Percentiles rank a stretch among this genome's conserved stretches.
phyloP scores from a whole-genome alignment of 1,140 invertebrate species.

The Trichomalopsis sarcophagae region DNA sequence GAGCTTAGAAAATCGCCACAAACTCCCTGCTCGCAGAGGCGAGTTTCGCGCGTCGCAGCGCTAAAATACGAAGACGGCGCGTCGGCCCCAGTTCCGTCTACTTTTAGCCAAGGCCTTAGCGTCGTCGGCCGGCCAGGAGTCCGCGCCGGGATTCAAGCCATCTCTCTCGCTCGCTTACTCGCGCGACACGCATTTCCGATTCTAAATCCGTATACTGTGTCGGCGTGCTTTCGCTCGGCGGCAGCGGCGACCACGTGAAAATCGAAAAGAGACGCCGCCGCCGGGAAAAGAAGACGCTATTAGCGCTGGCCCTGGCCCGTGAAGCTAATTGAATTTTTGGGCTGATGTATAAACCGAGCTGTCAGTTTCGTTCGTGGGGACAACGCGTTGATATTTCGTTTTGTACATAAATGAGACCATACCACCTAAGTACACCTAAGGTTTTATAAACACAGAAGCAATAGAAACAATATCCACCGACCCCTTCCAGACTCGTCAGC shows the following conservation, averaged over 20 bases:
- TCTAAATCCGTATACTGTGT: slow-evolving; percentile 68
- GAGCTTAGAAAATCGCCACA: background rate
- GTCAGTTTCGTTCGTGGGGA: too few species aligned
- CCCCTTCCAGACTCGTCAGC: slow-evolving; percentile 72
- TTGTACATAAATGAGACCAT: too few species aligned
- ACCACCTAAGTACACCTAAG: too few species aligned
- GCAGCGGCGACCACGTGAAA: slow-evolving; percentile 22
- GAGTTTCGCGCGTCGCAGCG: background rate
- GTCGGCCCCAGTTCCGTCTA: slow-evolving; percentile 60
- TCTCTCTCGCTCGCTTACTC: slow-evolving; percentile 29
- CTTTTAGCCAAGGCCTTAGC: slow-evolving; percentile 72
- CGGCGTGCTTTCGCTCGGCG: slow-evolving; percentile 55
- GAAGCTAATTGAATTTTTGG: slow-evolving; percentile 30
- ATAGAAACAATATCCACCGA: background rate
- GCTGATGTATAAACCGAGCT: background rate
- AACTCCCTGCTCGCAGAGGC: background rate
- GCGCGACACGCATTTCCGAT: slow-evolving; percentile 71
- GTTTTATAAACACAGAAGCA: background rate
- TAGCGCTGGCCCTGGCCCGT: background rate
- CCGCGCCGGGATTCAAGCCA: slow-evolving; percentile 58
- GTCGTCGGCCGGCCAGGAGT: slow-evolving; percentile 59
- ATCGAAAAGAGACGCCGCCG: background rate
- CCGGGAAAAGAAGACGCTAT: background rate
- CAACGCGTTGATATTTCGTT: too few species aligned
- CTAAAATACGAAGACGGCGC: slow-evolving; percentile 36